Conservation (phyloP, 1,140 invertebrate genomes). For the Protaetia brevitarsis region DNA sequence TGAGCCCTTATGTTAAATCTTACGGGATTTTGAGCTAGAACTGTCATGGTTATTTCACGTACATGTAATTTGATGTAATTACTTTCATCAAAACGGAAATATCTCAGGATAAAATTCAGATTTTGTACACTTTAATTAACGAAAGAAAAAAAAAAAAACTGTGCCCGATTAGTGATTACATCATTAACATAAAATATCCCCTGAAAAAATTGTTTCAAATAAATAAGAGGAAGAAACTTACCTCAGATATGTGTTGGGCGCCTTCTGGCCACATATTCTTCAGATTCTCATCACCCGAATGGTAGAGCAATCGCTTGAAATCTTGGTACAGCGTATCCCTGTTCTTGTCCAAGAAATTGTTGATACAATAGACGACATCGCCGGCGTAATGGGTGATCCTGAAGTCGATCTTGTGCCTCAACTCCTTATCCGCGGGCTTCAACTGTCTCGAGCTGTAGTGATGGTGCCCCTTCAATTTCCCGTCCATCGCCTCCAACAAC, state of each 20-base stretch:
- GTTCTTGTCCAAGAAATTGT: constrained; percentile 94
- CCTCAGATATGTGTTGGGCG: constrained; percentile 81
- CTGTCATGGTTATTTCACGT: too few species aligned
- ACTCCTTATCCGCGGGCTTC: constrained; percentile 74
- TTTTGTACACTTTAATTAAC: too few species aligned
- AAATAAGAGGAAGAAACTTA: constrained; percentile 42
- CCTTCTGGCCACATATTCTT: constrained; percentile 95
- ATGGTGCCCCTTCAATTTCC: constrained; percentile 79
- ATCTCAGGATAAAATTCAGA: too few species aligned
- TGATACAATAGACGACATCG: constrained; percentile 89
- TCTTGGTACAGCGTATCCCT: constrained; percentile 94
- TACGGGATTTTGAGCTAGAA: too few species aligned
- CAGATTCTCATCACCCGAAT: constrained; percentile 72
- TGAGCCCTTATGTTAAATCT: too few species aligned
- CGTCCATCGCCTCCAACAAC: constrained; percentile 90
- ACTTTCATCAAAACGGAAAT: too few species aligned
- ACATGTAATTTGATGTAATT: too few species aligned
- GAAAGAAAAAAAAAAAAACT: too few species aligned
- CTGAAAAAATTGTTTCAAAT: background rate
- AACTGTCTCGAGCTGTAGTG: constrained; percentile 88
- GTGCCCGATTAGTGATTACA: too few species aligned
- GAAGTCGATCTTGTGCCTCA: constrained; percentile 63
- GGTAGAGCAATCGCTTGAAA: constrained; percentile 87
- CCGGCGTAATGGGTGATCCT: constrained; percentile 80
- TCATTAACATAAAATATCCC: too few species aligned